These are phyloP conservation scores for Lycopodina hypogea DNA, from an alignment of 37 sponge, comb jelly and placozoan genomes.

Conservation along the genomic window DNA sequence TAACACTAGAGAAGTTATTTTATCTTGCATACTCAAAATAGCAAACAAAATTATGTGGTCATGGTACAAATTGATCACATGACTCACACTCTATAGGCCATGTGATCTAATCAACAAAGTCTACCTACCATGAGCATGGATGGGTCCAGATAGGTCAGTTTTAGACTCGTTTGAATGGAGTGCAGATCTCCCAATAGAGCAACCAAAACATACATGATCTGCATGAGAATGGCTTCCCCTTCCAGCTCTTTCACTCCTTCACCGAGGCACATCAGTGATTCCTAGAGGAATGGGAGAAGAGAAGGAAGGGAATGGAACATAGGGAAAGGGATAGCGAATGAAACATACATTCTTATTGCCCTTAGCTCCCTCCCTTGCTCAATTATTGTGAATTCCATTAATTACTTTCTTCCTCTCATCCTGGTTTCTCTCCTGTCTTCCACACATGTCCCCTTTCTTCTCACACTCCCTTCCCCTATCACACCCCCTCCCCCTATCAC, in stretches of 20 bases:
- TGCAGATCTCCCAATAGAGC: slow-evolving; percentile 47
- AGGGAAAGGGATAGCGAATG: background rate
- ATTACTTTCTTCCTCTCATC: no score
- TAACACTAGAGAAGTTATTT: no score
- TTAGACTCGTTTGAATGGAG: slow-evolving; percentile 1
- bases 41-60: no score
- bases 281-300: background rate
- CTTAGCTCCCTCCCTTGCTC: no score
- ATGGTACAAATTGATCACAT: no score
- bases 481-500: background rate
- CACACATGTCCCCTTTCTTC: no score
- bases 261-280: slow-evolving; percentile 7
- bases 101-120: background rate
- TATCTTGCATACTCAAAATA: no score
- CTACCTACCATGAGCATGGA: slow-evolving; percentile 18
- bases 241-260: background rate
- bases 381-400: no score
- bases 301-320: background rate
- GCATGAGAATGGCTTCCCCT: slow-evolving; percentile 17
- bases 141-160: slow-evolving; percentile 37
- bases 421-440: no score
- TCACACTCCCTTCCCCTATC: background rate
- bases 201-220: slow-evolving; percentile 44
- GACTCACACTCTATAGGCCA: background rate
- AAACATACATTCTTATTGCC: no score